Evolutionary conservation across 2,113 vertebrate species (phyloP).

Genomic region (Hypomesus transpacificus): DNA sequence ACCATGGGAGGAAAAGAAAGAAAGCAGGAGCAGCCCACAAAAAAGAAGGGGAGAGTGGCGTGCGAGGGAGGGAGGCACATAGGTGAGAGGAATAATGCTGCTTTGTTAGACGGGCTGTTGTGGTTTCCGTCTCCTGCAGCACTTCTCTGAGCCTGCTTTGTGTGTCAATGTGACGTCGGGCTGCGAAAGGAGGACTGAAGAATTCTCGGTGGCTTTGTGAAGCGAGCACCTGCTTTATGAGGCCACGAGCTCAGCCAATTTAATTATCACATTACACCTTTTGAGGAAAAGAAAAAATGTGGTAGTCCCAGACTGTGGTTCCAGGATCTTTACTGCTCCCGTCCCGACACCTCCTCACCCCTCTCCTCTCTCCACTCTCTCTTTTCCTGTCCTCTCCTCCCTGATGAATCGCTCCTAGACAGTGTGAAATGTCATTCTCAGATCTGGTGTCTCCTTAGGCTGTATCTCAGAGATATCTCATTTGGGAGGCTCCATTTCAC

Average conservation of each 20-base stretch:
- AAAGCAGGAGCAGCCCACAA: not conserved
- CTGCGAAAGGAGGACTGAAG: conserved; percentile 50
- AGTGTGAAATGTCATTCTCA: conserved; percentile 46
- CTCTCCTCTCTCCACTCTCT: not conserved
- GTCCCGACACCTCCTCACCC: not conserved
- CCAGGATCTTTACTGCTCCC: conserved; percentile 12
- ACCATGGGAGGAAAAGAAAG: not conserved
- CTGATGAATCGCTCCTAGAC: conserved; percentile 26
- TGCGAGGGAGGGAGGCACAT: conserved; percentile 18
- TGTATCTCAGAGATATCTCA: not conserved
- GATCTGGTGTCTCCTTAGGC: conserved; percentile 15
- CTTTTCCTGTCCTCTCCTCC: not conserved
- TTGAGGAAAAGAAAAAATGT: conserved; percentile 49
- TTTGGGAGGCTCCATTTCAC: conserved; percentile 38
- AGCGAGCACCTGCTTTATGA: conserved; percentile 20
- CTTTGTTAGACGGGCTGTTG: conserved; percentile 34
- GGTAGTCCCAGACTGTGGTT: conserved; percentile 39
- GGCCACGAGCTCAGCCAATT: conserved; percentile 38
- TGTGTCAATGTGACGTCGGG: conserved; percentile 49
- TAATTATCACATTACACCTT: conserved; percentile 63
- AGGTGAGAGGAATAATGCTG: conserved; percentile 29
- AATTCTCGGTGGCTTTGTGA: conserved; percentile 43
- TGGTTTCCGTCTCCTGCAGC: conserved; percentile 7
- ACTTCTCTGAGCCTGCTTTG: conserved; percentile 37
- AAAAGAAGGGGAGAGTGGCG: not conserved